Conservation (phyloP, 2,113 vertebrate species). For the Emydura subglobosa region DNA sequence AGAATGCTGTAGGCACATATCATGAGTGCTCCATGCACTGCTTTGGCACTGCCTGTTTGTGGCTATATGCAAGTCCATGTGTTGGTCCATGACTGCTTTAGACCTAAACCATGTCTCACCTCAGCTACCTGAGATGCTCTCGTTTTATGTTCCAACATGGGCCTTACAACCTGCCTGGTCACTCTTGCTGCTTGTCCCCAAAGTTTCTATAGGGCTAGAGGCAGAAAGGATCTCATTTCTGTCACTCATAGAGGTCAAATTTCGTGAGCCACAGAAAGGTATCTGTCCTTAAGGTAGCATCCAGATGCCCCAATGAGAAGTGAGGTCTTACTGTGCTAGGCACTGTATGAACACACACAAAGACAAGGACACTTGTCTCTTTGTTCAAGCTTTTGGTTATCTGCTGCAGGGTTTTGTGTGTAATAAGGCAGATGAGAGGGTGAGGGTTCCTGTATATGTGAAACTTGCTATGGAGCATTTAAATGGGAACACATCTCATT, state of each 20-base stretch:
- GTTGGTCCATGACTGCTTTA: background rate
- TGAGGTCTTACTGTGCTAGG: background rate
- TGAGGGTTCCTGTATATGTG: background rate
- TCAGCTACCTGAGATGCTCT: background rate
- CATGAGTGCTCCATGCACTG: background rate
- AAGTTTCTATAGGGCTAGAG: background rate
- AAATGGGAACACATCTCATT: background rate
- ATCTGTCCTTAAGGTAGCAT: background rate
- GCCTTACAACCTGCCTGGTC: conserved; percentile 43
- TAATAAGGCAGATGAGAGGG: accelerated
- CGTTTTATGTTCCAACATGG: conserved; percentile 25
- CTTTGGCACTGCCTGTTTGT: background rate
- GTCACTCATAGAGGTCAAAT: background rate
- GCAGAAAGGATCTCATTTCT: background rate
- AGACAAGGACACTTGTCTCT: background rate
- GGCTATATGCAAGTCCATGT: background rate
- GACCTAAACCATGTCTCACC: background rate
- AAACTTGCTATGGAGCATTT: background rate
- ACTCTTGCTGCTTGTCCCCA: conserved; percentile 20
- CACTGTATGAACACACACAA: background rate
- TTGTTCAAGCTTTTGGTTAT: background rate
- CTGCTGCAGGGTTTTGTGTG: background rate
- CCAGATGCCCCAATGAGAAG: background rate
- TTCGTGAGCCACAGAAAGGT: background rate
- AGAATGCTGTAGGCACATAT: background rate